Percentiles rank a stretch among this genome's conserved stretches.
These are phyloP conservation scores for Scyliorhinus canicula DNA, from an alignment of 2,797 vertebrate genomes.

Conservation along the genomic window DNA sequence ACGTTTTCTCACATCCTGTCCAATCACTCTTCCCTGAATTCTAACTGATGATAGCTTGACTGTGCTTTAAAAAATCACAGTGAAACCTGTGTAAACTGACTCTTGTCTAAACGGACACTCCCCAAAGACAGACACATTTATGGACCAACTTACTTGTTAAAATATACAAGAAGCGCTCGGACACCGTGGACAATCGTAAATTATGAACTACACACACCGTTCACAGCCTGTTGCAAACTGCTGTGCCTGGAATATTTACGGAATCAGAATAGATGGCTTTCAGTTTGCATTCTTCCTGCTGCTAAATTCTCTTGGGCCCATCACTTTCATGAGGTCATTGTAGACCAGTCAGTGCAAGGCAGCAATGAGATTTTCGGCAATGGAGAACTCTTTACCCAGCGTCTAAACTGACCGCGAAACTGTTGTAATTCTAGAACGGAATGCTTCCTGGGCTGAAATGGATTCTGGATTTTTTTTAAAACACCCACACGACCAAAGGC, in stretches of 20 bases:
- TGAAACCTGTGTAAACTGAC: background rate
- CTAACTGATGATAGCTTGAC: background rate
- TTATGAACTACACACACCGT: background rate
- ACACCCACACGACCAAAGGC: background rate
- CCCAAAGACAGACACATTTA: background rate
- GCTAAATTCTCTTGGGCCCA: background rate
- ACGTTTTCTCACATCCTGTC: background rate
- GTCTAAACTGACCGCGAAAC: background rate
- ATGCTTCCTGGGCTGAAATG: background rate
- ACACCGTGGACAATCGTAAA: background rate
- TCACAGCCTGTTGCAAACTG: background rate
- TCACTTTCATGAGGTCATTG: background rate
- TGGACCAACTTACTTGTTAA: background rate
- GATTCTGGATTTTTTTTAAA: too few species aligned
- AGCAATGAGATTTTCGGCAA: background rate
- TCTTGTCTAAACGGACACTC: too few species aligned
- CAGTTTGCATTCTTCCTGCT: background rate
- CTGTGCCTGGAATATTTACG: background rate
- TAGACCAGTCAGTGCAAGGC: background rate
- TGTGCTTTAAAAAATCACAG: background rate
- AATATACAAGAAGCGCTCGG: background rate
- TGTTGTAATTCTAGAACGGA: background rate
- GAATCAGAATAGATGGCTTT: background rate
- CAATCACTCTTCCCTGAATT: background rate
- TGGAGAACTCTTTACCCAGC: background rate